phyloP scores from a whole-genome alignment of 2,797 vertebrate genomes.

The Cossypha dichroa region DNA sequence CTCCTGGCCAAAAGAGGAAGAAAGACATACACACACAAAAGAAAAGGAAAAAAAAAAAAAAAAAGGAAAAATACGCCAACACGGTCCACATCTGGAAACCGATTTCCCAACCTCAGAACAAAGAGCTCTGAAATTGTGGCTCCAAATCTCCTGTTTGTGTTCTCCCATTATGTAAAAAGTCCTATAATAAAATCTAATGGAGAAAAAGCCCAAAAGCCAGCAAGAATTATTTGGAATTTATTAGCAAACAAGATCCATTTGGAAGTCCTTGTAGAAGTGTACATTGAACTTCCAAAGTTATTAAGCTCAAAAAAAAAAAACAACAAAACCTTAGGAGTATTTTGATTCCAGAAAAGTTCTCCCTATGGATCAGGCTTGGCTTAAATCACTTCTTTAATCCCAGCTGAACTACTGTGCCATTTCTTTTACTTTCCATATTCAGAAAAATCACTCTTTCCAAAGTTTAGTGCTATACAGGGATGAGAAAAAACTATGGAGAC shows the following conservation, averaged over 20 bases:
- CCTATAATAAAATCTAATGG: conserved; percentile 43
- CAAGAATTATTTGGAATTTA: conserved; percentile 17
- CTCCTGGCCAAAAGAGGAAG: conserved; percentile 38
- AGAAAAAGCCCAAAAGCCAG: background rate
- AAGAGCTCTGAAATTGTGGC: conserved; percentile 51
- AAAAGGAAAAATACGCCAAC: background rate
- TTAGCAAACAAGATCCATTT: background rate
- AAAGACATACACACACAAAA: background rate
- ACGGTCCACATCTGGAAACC: conserved; percentile 68
- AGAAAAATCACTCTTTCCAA: background rate
- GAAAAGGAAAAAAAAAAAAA: background rate
- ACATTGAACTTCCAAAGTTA: background rate
- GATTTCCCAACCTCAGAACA: conserved; percentile 68
- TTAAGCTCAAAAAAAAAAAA: background rate
- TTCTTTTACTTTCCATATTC: background rate
- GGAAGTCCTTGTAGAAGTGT: background rate
- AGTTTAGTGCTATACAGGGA: background rate
- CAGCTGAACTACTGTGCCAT: background rate
- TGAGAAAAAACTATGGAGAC: background rate
- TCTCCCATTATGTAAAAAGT: conserved; percentile 54
- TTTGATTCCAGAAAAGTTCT: conserved; percentile 19
- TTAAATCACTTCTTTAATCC: background rate
- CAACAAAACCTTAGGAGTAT: background rate
- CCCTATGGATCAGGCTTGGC: background rate
- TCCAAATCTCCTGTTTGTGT: conserved; percentile 52